Evolutionary conservation across 2,888 invertebrate species (phyloP), one percentile per base, ranked within the genome.

Genomic region (Lasius fuliginosus): DNA sequence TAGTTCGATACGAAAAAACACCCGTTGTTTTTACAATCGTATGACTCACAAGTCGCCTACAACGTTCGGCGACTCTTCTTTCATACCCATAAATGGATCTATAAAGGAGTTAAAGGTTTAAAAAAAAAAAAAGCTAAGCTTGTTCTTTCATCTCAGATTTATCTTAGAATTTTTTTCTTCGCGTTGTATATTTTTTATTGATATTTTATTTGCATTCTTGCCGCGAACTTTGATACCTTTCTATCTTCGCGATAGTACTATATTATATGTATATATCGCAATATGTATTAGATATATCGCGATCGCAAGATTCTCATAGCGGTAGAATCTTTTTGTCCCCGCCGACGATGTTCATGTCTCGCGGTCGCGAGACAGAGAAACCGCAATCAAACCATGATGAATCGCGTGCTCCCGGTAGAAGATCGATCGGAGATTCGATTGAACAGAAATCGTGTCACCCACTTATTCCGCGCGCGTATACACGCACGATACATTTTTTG

Each of bases 381-480:
- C 33, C 33, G 42, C 64, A 64, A 49, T 64, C 64, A 64, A 75
- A 68, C 23, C 9, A 23, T 11, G 49, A 81, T 74, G 81, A 74
- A 46, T 81, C 81, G 73, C 33, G 12, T 49, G 36, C 6, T 40
- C 53, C 2, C 12, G 56, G 27, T 27, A 67, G 36, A 62, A 9
- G 62, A 64, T 74, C 71, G 42, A 46, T 68, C 73, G 68, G 23
- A 81, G 62, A 71, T 60, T 12, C 75, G 67, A 60, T 46, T 40
- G 68, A 83, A 79, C 68, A 36, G 36, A 36, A 36, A 36, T 36
- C 68, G 77, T 83, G 83, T 83, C 83, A 83, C 83, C 83, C 68
- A 83, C 77, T 83, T 83, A 77, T n/a, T 68, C 11, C 67, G 9
- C 49, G 67, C 49, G 76, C 27, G 56, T 40, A 12, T 40, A 18